Conservation (phyloP, 2,113 vertebrate species). For the Monopterus albus region DNA sequence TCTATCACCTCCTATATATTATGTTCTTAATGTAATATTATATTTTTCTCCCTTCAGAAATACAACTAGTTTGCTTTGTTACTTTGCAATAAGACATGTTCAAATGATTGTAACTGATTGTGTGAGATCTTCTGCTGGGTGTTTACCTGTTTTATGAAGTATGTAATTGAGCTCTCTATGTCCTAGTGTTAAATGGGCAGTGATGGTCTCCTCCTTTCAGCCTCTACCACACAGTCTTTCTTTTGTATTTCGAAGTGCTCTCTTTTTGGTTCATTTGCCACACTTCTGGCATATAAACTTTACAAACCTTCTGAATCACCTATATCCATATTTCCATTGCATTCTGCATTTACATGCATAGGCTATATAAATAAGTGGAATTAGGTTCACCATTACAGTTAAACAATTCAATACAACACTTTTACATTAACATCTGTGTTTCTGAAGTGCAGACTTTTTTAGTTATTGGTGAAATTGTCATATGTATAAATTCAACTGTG, state of each 20-base stretch:
- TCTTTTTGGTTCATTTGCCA: not conserved
- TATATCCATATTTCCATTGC: too few relatives aligned
- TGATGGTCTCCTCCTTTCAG: slow-evolving; percentile 25
- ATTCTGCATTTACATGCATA: too few relatives aligned
- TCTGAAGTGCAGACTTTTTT: too few relatives aligned
- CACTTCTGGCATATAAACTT: not conserved
- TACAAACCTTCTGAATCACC: too few relatives aligned
- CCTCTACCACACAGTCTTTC: slow-evolving; percentile 7
- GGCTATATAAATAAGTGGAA: too few relatives aligned
- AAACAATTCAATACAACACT: too few relatives aligned
- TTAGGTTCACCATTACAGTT: too few relatives aligned
- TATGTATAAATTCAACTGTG: too few relatives aligned
- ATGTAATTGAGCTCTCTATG: slow-evolving; percentile 58
- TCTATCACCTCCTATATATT: too few relatives aligned
- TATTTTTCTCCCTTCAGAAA: not conserved
- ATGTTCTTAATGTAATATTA: not conserved
- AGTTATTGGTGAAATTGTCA: too few relatives aligned
- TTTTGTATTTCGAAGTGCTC: not conserved
- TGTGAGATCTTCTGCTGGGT: slow-evolving; percentile 22
- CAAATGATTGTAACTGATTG: slow-evolving; percentile 50
- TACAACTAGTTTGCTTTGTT: not conserved
- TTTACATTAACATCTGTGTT: too few relatives aligned
- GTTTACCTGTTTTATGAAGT: slow-evolving; percentile 64
- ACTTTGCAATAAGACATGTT: slow-evolving; percentile 28
- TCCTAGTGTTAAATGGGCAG: slow-evolving; percentile 43